Evolutionary conservation across 2,113 vertebrate species (phyloP), one percentile per base, ranked within the genome.

Genomic region (Morone saxatilis): DNA sequence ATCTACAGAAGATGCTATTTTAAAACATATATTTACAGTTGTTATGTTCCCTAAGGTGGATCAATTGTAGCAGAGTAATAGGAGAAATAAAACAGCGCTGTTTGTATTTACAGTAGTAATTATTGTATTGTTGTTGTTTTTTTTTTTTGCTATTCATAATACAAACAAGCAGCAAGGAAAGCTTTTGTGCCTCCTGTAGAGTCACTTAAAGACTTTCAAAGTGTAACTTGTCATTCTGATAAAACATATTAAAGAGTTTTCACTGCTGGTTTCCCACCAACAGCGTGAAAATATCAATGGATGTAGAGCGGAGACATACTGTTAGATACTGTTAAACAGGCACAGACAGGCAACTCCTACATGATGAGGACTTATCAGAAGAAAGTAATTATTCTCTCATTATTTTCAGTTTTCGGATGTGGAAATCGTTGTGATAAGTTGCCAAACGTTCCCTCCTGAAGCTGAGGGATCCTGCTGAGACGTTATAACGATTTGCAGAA

Each of bases 341-440:
- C 65, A 38, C 45, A 61, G 76, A 78, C 73, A 70, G 40, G 59
- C 65, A 9, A 71, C 67, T 77, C 66, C 36, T 4, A 31, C 76
- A 31, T 19, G 51, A 76, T n/a, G 53, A 81, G 16, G 61, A 83
- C 47, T 67, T 70, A 76, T 73, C 69, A 65, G 47, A 73, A 54
- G 51, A 78, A 89, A 75, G 20, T 79, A 67, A 91, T 91, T 87
- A 88, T 66, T 73, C 68, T 56, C 60, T 86, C 65, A 73, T 87
- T 78, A 83, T 81, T 74, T 76, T 71, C 22, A 54, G 54, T 45
- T 73, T 82, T 63, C 38, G 13, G 67, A 86, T 63, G 60, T 78
- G 51, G 59, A 83, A 84, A 73, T 53, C 2, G 0, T 12, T 1
- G 47, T 60, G 68, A 83, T 78, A 62, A 62, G 68, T 81, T 86